A percentile compares a stretch with the other conserved stretches of the same genome.
These are phyloP conservation scores for Lepetodrilus schrolli DNA, from an alignment of 2,888 invertebrate species.

Conservation along the genomic window DNA sequence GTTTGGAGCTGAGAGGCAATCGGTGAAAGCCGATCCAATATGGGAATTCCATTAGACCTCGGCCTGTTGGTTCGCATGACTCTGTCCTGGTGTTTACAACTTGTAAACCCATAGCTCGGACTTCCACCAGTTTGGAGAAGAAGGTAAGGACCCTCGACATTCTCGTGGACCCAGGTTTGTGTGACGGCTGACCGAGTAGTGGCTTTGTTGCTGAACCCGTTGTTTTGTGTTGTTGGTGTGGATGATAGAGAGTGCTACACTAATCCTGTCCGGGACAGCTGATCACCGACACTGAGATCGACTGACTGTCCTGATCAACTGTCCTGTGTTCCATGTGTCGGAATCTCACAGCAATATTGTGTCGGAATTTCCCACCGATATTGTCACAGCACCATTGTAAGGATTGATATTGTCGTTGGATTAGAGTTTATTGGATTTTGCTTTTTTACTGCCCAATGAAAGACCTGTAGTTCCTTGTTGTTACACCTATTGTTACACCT, in stretches of 20 bases:
- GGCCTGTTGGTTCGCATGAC: background rate
- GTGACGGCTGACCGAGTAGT: no score
- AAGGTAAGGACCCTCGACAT: background rate
- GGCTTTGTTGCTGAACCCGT: slow-evolving; percentile 5
- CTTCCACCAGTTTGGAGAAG: background rate
- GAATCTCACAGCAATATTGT: background rate
- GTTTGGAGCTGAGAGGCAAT: background rate
- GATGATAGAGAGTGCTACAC: background rate
- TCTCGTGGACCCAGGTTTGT: background rate
- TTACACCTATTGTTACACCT: no score
- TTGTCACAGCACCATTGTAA: background rate
- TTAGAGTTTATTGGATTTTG: background rate
- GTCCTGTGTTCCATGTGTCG: background rate
- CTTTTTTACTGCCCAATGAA: background rate
- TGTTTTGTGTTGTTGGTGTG: background rate
- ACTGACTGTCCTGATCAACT: background rate
- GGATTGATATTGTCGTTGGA: background rate
- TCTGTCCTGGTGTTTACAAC: background rate
- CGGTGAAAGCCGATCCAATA: background rate
- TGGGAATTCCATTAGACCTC: background rate
- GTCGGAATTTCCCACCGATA: background rate
- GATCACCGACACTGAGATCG: background rate
- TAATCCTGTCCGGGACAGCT: background rate
- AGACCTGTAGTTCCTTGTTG: no score
- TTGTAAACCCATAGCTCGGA: background rate